Conservation (phyloP, 2,797 vertebrate genomes). For the Carcharodon carcharias region DNA sequence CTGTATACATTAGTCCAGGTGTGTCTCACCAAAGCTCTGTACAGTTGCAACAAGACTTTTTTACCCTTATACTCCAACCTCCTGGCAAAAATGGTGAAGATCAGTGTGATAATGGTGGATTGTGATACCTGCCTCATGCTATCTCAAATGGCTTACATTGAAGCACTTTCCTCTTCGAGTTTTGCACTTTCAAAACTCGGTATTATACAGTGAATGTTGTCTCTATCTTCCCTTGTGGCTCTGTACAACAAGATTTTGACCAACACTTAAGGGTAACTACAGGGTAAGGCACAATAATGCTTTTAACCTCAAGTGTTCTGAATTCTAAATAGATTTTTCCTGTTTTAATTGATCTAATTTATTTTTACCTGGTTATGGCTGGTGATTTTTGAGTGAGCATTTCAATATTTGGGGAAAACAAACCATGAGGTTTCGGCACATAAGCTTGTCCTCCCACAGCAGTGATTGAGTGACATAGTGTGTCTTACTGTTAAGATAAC, state of each 20-base stretch:
- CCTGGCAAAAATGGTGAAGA: background rate
- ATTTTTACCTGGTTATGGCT: background rate
- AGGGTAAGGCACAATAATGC: background rate
- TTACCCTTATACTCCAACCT: background rate
- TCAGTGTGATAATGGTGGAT: background rate
- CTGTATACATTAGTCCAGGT: too few species aligned
- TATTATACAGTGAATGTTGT: background rate
- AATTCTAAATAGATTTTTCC: background rate
- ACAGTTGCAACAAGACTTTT: background rate
- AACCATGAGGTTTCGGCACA: background rate
- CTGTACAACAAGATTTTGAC: background rate
- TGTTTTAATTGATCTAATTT: background rate
- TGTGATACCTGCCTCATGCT: background rate
- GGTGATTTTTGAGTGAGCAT: background rate
- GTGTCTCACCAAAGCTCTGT: background rate
- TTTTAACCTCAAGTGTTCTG: background rate
- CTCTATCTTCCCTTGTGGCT: background rate
- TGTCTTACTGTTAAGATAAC: background rate
- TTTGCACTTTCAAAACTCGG: background rate
- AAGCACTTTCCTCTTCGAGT: background rate
- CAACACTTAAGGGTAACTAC: background rate
- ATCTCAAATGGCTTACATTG: background rate
- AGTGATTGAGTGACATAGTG: background rate
- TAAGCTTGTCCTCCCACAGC: background rate
- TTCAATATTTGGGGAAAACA: background rate